These are phyloP conservation scores for Aphelenchoides besseyi DNA, from an alignment of 1,140 invertebrate species.

Conservation along the genomic window DNA sequence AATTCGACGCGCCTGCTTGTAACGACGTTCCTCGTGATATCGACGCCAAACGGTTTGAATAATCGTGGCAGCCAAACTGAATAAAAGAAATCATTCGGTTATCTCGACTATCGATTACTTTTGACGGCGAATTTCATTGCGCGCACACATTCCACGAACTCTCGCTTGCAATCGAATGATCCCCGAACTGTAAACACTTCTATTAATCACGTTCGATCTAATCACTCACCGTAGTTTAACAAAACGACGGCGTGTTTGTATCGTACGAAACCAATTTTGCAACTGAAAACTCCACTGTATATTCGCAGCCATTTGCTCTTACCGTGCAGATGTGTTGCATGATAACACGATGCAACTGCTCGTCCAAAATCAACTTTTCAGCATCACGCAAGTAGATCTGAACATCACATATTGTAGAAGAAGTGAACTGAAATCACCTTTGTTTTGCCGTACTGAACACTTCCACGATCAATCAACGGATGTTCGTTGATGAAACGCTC, in stretches of 20 bases:
- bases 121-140: constrained; percentile 61
- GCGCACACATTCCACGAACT: constrained; percentile 64
- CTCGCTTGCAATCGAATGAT: constrained; percentile 69
- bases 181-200: constrained; percentile 63
- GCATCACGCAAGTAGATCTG: constrained; percentile 83
- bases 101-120: no score
- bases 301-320: no score
- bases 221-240: constrained; percentile 72
- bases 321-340: no score
- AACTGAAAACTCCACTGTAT: constrained; percentile 84
- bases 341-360: constrained; percentile 74
- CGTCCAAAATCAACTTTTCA: constrained; percentile 87
- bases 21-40: constrained; percentile 71
- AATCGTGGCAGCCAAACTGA: constrained; percentile 71
- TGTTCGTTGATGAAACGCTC: constrained; percentile 50
- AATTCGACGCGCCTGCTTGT: constrained; percentile 68
- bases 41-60: constrained; percentile 77
- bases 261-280: constrained; percentile 83
- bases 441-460: constrained; percentile 83
- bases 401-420: constrained; percentile 10
- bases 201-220: constrained; percentile 64
- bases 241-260: constrained; percentile 75
- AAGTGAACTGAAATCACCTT: constrained; percentile 67
- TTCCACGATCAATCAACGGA: constrained; percentile 78
- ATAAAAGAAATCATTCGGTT: no score